Evolutionary conservation across 2,113 vertebrate species (phyloP).

Genomic region (Amphiprion percula): DNA sequence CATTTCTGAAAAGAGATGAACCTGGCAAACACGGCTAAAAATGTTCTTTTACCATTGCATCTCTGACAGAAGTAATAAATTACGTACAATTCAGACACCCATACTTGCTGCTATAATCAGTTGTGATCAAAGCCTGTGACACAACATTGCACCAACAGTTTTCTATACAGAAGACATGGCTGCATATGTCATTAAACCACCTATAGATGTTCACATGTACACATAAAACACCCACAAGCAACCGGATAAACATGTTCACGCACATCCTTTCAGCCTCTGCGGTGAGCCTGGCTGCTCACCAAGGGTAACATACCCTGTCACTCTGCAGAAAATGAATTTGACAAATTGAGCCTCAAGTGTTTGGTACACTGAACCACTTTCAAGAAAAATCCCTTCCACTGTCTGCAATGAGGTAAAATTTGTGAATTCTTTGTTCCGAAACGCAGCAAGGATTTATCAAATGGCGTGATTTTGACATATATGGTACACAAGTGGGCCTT

Average conservation of each 20-base stretch:
- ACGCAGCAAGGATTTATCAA: conserved; percentile 39
- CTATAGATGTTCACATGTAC: neutral
- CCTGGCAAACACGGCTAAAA: too few species aligned
- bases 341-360: conserved; percentile 68
- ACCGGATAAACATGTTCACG: conserved; percentile 21
- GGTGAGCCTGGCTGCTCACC: conserved; percentile 53
- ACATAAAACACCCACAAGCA: conserved; percentile 23
- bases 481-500: conserved; percentile 36
- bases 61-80: neutral
- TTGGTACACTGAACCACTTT: conserved; percentile 47
- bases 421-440: conserved; percentile 26
- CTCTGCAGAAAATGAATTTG: conserved; percentile 66
- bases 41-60: neutral
- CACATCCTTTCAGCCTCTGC: conserved; percentile 26
- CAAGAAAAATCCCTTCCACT: neutral
- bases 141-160: conserved; percentile 2
- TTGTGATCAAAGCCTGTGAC: neutral
- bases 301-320: conserved; percentile 63
- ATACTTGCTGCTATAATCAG: neutral
- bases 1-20: too few species aligned
- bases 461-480: conserved; percentile 39
- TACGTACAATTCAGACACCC: neutral
- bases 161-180: neutral
- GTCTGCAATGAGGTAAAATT: conserved; percentile 34
- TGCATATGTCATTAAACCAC: conserved; percentile 18